Evolutionary conservation across 1,140 invertebrate genomes (phyloP).

Genomic region (Camponotus pennsylvanicus): DNA sequence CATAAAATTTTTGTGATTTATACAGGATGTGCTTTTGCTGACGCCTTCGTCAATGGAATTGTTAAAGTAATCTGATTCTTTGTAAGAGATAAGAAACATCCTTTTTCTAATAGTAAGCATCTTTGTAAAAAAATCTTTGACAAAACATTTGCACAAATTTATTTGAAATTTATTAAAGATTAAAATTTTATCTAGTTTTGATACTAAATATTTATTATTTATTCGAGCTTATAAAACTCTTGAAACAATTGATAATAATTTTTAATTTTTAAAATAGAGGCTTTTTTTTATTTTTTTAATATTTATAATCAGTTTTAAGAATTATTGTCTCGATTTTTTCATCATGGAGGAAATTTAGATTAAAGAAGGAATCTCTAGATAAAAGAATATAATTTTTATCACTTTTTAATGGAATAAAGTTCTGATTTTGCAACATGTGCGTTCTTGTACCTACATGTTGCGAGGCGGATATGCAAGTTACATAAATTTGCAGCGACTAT

Average conservation of each 20-base stretch:
- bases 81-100: neutral
- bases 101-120: neutral
- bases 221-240: neutral
- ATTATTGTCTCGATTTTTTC: neutral
- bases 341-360: neutral
- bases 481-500: conserved; percentile 32
- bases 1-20: conserved; percentile 28
- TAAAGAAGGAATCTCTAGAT: neutral
- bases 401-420: conserved; percentile 11
- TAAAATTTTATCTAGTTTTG: neutral
- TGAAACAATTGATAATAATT: too few species aligned
- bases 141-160: neutral
- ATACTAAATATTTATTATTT: neutral
- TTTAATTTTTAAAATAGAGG: too few species aligned
- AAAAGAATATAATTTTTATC: neutral
- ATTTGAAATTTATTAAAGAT: neutral
- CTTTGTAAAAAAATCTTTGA: neutral
- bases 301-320: too few species aligned
- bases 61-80: neutral
- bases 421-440: conserved; percentile 16
- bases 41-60: neutral
- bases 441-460: conserved; percentile 9
- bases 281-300: too few species aligned
- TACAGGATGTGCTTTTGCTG: neutral
- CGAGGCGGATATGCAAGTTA: conserved; percentile 23